Percentiles rank a stretch among this genome's conserved stretches.
These are phyloP conservation scores for Trogon surrucura DNA, from an alignment of 2,113 vertebrate species.

Conservation along the genomic window DNA sequence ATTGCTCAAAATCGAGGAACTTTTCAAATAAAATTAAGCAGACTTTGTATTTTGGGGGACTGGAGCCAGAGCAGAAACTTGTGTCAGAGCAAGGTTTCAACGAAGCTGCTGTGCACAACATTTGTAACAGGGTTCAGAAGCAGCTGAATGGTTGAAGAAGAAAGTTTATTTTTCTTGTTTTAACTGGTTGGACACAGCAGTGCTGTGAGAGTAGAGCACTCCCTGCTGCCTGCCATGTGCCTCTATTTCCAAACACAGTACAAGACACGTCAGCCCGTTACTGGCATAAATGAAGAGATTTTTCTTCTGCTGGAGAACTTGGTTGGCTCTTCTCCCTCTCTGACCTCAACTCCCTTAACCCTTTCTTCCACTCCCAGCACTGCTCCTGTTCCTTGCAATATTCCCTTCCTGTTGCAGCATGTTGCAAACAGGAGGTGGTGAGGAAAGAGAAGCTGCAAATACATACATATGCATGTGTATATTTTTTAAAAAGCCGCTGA, in stretches of 20 bases:
- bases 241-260: not conserved
- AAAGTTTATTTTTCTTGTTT: slow-evolving; percentile 23
- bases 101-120: not conserved
- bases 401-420: fast-evolving
- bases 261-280: not conserved
- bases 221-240: not conserved
- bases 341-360: not conserved
- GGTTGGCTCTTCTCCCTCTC: not conserved
- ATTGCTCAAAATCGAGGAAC: not conserved
- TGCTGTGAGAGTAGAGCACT: not conserved
- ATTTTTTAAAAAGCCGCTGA: not conserved
- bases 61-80: not conserved
- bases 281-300: not conserved
- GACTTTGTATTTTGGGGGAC: not conserved
- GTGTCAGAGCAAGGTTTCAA: not conserved
- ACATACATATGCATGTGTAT: fast-evolving
- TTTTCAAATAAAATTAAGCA: slow-evolving; percentile 3
- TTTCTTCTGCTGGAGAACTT: not conserved
- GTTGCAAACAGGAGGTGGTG: not conserved
- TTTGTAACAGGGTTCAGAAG: not conserved
- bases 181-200: not conserved
- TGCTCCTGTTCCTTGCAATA: not conserved
- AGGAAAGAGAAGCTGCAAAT: not conserved
- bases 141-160: not conserved
- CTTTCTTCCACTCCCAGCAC: not conserved